Conservation (phyloP, 2,113 vertebrate species). For the Plectropomus leopardus region DNA sequence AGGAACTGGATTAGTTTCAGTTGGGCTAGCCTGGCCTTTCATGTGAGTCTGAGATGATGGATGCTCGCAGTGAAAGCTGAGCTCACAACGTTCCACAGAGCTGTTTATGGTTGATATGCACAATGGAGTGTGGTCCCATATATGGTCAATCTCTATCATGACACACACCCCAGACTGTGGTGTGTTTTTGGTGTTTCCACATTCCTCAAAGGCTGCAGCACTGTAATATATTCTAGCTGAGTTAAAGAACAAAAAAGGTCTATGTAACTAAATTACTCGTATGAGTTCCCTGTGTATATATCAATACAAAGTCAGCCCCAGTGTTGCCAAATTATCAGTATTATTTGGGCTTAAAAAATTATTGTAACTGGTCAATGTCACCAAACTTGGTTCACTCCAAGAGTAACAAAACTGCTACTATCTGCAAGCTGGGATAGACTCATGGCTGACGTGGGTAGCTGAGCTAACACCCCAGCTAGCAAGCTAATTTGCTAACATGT, state of each 20-base stretch:
- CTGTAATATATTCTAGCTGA: background rate
- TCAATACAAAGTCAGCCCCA: background rate
- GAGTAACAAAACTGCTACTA: background rate
- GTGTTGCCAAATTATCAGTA: background rate
- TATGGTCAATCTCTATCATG: slow-evolving; percentile 19
- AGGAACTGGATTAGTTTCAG: slow-evolving; percentile 64
- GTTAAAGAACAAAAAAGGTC: background rate
- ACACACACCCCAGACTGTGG: background rate
- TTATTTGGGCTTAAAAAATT: background rate
- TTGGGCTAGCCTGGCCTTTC: slow-evolving; percentile 26
- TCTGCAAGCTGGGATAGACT: background rate
- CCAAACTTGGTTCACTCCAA: background rate
- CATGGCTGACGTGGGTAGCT: no score
- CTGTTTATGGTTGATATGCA: slow-evolving; percentile 42
- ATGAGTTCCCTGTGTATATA: background rate
- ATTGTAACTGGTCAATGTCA: background rate
- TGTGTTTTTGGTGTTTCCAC: background rate
- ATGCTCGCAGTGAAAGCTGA: slow-evolving; percentile 57
- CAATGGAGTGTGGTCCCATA: slow-evolving; percentile 26
- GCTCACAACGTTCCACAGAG: slow-evolving; percentile 8
- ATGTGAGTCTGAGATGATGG: slow-evolving; percentile 43
- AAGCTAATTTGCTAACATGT: no score
- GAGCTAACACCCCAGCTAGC: no score
- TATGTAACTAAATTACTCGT: background rate
- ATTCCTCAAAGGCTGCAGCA: background rate